Evolutionary conservation across 1,140 invertebrate genomes (phyloP).

Genomic region (Drosophila trapezifrons): DNA sequence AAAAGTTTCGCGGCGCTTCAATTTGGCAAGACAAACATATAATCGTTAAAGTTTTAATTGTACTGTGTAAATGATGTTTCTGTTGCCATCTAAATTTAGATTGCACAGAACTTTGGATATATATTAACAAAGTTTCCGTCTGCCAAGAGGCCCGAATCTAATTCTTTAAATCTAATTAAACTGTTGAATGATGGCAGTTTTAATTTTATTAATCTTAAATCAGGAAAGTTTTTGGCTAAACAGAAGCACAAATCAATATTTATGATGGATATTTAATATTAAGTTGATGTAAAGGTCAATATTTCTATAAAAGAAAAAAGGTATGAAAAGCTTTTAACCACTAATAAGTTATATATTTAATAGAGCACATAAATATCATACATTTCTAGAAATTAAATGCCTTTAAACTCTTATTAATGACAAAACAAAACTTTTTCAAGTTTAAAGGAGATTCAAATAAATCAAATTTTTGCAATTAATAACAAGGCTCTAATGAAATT

Average conservation of each 20-base stretch:
- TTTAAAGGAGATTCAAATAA: background rate
- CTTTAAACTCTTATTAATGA: too few species aligned
- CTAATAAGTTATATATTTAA: too few species aligned
- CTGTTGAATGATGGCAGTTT: background rate
- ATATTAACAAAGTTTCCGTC: slow-evolving; percentile 33
- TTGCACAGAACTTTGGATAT: slow-evolving; percentile 28
- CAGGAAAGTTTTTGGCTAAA: background rate
- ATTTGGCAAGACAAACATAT: slow-evolving; percentile 61
- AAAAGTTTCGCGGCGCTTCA: slow-evolving; percentile 57
- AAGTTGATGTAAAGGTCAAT: too few species aligned
- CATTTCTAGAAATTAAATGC: too few species aligned
- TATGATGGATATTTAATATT: background rate
- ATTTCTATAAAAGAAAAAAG: too few species aligned
- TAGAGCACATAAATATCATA: too few species aligned
- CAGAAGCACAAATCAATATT: background rate
- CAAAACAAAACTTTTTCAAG: too few species aligned
- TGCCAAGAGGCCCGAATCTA: slow-evolving; percentile 7
- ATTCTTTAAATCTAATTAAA: slow-evolving; percentile 33
- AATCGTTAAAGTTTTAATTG: slow-evolving; percentile 77
- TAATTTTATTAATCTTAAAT: background rate
- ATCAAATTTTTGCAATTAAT: background rate
- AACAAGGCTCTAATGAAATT: background rate
- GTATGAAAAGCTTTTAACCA: too few species aligned
- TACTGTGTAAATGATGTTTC: slow-evolving; percentile 41
- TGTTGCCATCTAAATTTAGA: slow-evolving; percentile 43